Conservation (phyloP, 1,140 invertebrate species). For the Brachionus koreanus region DNA sequence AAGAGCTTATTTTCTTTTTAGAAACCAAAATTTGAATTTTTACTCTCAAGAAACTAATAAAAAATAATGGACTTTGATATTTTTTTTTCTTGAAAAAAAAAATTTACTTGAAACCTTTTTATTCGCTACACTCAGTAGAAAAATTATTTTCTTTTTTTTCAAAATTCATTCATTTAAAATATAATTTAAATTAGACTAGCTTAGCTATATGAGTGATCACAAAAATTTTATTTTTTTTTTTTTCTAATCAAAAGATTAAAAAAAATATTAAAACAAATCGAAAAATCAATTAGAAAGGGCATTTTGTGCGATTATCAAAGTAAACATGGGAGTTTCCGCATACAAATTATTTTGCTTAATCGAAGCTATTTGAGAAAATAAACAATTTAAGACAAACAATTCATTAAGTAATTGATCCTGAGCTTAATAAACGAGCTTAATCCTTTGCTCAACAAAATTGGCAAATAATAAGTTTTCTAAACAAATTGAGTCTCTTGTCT, state of each 20-base stretch:
- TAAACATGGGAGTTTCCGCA: not conserved
- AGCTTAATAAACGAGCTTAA: not conserved
- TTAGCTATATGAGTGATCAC: too few relatives aligned
- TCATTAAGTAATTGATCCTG: conserved; percentile 8
- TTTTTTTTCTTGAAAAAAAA: not conserved
- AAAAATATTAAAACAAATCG: not conserved
- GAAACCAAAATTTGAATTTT: not conserved
- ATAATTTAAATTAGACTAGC: too few relatives aligned
- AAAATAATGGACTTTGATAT: not conserved
- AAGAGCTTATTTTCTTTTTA: not conserved
- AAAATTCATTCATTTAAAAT: not conserved
- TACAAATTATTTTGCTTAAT: not conserved
- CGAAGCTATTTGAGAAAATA: not conserved
- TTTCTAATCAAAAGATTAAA: not conserved
- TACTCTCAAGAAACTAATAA: not conserved
- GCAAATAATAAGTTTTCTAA: not conserved
- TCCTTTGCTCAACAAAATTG: not conserved
- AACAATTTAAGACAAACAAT: conserved; percentile 3
- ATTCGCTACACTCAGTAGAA: not conserved
- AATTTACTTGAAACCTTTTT: not conserved
- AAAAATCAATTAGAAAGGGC: not conserved
- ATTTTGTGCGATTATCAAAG: not conserved
- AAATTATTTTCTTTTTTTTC: not conserved
- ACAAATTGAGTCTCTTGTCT: not conserved
- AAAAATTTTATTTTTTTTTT: not conserved